Conservation (phyloP, 1,140 invertebrate genomes). For the Calephelis nemesis region DNA sequence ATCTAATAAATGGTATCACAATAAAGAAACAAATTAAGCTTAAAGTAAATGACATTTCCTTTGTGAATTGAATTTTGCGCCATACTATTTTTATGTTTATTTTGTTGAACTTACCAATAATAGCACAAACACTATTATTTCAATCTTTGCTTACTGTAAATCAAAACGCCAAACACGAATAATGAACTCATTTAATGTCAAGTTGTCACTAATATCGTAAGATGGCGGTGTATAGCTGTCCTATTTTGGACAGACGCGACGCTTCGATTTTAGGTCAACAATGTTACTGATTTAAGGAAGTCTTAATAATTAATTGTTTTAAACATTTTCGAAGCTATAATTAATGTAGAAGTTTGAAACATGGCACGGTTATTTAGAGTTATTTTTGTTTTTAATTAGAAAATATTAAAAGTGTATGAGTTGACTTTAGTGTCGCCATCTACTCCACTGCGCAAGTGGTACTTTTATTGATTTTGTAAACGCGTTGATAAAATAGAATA, state of each 20-base stretch:
- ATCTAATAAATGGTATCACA: neutral
- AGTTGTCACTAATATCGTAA: slow-evolving; percentile 65
- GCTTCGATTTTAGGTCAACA: slow-evolving; percentile 18
- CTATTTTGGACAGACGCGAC: slow-evolving; percentile 20
- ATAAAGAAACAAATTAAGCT: neutral
- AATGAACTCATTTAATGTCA: slow-evolving; percentile 53
- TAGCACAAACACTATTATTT: slow-evolving; percentile 54
- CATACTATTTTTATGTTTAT: slow-evolving; percentile 52
- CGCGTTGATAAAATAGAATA: slow-evolving; percentile 39
- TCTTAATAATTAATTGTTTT: neutral
- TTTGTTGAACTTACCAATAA: slow-evolving; percentile 62
- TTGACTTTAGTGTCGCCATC: slow-evolving; percentile 55
- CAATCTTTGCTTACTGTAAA: slow-evolving; percentile 43
- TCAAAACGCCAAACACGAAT: slow-evolving; percentile 37
- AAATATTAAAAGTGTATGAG: slow-evolving; percentile 24
- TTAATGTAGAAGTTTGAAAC: neutral
- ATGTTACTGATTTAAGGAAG: slow-evolving; percentile 1
- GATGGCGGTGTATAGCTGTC: slow-evolving; percentile 62
- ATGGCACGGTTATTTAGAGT: neutral
- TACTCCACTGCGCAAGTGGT: slow-evolving; percentile 31
- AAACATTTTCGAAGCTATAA: neutral
- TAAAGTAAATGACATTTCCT: slow-evolving; percentile 23
- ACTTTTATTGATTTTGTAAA: slow-evolving; percentile 50
- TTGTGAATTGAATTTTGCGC: slow-evolving; percentile 65
- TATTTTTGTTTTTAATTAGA: neutral